phyloP scores from a whole-genome alignment of 2,888 invertebrate genomes.

The Drosophila atripex region DNA sequence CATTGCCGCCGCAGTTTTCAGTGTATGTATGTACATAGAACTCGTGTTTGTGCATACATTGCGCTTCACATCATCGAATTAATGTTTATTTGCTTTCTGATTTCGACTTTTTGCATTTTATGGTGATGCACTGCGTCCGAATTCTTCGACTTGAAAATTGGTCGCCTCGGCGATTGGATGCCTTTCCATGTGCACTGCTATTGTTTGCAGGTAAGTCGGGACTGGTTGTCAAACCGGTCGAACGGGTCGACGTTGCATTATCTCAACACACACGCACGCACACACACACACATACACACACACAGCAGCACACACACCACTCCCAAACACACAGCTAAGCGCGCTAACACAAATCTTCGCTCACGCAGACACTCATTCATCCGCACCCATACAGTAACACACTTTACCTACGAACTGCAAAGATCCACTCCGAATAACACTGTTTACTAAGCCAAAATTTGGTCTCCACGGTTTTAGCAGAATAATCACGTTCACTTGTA shows the following conservation, averaged over 20 bases:
- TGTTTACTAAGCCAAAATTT: neutral
- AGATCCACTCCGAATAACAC: neutral
- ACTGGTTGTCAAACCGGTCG: constrained; percentile 60
- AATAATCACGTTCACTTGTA: constrained; percentile 50
- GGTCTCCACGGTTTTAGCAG: neutral
- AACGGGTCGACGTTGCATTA: constrained; percentile 58
- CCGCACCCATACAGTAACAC: constrained; percentile 4
- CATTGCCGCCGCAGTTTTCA: no score
- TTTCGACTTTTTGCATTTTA: constrained; percentile 7
- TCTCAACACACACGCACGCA: constrained; percentile 22
- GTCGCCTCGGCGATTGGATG: constrained; percentile 2
- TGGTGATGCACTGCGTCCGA: constrained; percentile 9
- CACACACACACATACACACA: constrained; percentile 6
- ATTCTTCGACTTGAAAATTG: neutral
- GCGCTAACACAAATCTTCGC: neutral
- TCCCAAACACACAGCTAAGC: constrained; percentile 5
- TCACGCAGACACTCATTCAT: constrained; percentile 2
- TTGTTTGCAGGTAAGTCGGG: constrained; percentile 44
- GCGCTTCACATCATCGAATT: no score
- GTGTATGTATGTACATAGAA: no score
- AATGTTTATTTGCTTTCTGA: no score
- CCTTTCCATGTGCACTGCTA: constrained; percentile 30
- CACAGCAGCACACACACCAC: neutral
- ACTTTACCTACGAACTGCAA: constrained; percentile 53
- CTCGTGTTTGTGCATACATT: no score